Base-by-base conservation (phyloP, 2,797 vertebrate species). In the Liasis olivaceus region DNA sequence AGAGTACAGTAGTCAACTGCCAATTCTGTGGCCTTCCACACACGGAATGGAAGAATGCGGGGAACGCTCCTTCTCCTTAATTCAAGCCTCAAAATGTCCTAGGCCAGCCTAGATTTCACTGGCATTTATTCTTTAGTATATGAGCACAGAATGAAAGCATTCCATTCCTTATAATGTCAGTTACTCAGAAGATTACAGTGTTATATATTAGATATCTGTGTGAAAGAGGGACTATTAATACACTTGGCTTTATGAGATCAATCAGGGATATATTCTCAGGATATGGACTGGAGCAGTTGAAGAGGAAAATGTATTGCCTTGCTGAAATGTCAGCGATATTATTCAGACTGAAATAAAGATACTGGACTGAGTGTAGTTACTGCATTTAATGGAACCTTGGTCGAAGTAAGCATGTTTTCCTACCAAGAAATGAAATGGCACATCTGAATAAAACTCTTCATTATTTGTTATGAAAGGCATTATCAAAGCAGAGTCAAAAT, bases 211-310 rank as follows among this genome's bases (percentile, higher is more conserved):
- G n/a, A 5, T 36, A 72, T 31, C 5, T 72, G n/a, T 31, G 5
- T 1, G 1, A 72, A 36, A 72, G 66, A 72, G 13, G 31, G n/a
- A 36, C 66, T 72, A 36, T 72, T 17, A 72, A 72, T 31, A 2
- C 31, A 17, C 5, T 69, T 72, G 31, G n/a, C 5, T 72, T n/a
- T 17, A 20, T 72, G 31, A 31, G 14, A 72, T 36, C 66, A 72
- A 7, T 72, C 4, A 6, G n/a, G 66, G 20, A 81, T 81, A 81
- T 24, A 4, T 47, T 81, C 36, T 81, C 31, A 24, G 72, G 8
- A 31, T 15, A 47, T 86, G 20, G 56, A 90, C 4, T 0, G 0
- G 85, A 93, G 91, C 9, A 91, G 0, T 2, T 85, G 0, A 0
- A 4, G 92, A 93, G 88, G 15, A 64, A 93, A 90, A 87, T 85